Evolutionary conservation across 2,113 vertebrate genomes (phyloP).

Genomic region (Esox niger): DNA sequence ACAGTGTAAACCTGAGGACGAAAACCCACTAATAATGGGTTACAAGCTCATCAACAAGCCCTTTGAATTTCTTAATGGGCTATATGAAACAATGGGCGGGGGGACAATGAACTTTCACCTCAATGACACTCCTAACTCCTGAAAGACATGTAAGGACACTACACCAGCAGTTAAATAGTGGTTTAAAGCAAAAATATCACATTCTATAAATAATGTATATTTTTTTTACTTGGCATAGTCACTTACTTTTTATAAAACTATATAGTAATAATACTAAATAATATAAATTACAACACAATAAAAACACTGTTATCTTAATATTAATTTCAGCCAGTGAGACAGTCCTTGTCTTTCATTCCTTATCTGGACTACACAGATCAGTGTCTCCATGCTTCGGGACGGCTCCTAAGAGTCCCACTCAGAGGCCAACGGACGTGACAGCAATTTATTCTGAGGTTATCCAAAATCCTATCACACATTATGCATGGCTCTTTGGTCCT

Average conservation of each 20-base stretch:
- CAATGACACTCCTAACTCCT: not conserved
- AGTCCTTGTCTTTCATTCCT: constrained; percentile 32
- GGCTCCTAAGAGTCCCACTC: constrained; percentile 51
- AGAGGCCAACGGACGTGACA: not conserved
- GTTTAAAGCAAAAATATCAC: not conserved
- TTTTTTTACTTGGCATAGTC: not conserved
- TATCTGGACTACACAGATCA: constrained; percentile 49
- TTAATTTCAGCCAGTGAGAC: constrained; percentile 4
- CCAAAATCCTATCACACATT: constrained; percentile 45
- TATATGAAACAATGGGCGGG: not conserved
- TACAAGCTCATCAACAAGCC: constrained; percentile 22
- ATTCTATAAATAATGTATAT: not conserved
- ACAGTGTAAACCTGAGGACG: not conserved
- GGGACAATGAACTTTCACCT: constrained; percentile 33
- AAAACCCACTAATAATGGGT: constrained; percentile 11
- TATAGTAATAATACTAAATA: not conserved
- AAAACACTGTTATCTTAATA: constrained; percentile 20
- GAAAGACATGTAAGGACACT: not conserved
- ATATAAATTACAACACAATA: constrained; percentile 30
- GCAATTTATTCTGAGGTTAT: not conserved
- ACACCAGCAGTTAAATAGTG: too few relatives aligned
- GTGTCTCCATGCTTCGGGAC: constrained; percentile 42
- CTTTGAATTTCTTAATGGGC: constrained; percentile 9
- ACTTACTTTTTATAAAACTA: too few relatives aligned
- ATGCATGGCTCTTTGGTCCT: constrained; percentile 4